These are phyloP conservation scores for Xylocampa areola DNA, from an alignment of 2,888 invertebrate species.

Conservation along the genomic window DNA sequence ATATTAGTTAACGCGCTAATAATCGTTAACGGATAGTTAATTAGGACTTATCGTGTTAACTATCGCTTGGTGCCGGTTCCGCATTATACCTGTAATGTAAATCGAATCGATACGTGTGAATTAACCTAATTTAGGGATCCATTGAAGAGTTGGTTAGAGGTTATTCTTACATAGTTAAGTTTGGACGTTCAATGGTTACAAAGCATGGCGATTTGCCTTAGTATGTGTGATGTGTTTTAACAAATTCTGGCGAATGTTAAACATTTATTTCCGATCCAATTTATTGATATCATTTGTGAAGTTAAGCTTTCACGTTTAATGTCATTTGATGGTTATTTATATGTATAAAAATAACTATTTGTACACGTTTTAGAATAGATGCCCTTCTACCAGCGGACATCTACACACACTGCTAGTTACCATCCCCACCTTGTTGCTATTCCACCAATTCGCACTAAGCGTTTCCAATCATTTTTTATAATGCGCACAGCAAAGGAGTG, in stretches of 20 bases:
- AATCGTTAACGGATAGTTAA: constrained; percentile 56
- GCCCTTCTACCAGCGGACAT: too few species aligned
- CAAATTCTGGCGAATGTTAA: constrained; percentile 40
- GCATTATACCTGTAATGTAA: constrained; percentile 28
- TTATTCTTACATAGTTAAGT: accelerated
- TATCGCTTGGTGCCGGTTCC: constrained; percentile 44
- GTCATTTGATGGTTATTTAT: constrained; percentile 15
- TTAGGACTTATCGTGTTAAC: constrained; percentile 58
- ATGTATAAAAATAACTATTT: not conserved
- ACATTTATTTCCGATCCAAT: constrained; percentile 43
- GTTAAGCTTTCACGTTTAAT: constrained; percentile 41
- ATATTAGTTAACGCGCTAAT: constrained; percentile 55
- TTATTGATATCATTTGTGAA: constrained; percentile 33
- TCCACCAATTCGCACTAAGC: too few species aligned
- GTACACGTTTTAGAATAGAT: too few species aligned
- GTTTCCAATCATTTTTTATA: too few species aligned
- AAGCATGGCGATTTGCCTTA: not conserved
- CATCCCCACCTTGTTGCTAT: too few species aligned
- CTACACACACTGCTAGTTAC: too few species aligned
- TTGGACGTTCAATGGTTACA: not conserved
- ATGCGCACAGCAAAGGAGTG: too few species aligned
- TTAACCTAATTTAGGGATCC: not conserved
- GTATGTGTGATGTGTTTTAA: not conserved
- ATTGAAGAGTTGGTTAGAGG: constrained; percentile 8
- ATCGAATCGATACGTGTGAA: constrained; percentile 14